Percentiles rank a stretch among this genome's conserved stretches.
Conservation (phyloP, 2,797 vertebrate species). For the Cynopterus sphinx region DNA sequence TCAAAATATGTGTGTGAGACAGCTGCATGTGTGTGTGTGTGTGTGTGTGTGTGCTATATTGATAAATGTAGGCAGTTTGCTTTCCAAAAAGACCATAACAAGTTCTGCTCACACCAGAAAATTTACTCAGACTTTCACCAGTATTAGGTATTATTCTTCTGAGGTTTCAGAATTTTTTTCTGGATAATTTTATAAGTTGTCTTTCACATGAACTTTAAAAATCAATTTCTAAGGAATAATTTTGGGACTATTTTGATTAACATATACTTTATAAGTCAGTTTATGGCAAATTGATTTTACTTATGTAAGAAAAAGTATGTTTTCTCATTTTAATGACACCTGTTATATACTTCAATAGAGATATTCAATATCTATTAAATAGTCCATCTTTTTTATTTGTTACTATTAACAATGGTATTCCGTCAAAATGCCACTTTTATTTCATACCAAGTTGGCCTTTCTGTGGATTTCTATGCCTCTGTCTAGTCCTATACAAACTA, state of each 20-base stretch:
- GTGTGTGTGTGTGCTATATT: background rate
- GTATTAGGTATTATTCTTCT: background rate
- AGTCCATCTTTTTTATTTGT: background rate
- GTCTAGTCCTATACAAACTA: background rate
- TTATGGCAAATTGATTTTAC: background rate
- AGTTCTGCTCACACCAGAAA: background rate
- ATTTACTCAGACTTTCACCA: background rate
- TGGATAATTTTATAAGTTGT: constrained; percentile 3
- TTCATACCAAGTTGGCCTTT: background rate
- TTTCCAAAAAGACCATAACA: background rate
- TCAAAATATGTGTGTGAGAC: background rate
- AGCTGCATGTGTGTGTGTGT: background rate
- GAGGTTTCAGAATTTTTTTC: background rate
- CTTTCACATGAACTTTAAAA: constrained; percentile 24
- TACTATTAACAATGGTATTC: background rate
- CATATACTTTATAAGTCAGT: background rate
- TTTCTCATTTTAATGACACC: background rate
- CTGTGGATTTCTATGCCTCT: constrained; percentile 3
- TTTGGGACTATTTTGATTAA: background rate
- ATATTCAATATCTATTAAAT: background rate
- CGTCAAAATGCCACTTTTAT: background rate
- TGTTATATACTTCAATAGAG: background rate
- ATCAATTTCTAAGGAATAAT: background rate
- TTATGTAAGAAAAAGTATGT: background rate
- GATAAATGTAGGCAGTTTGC: background rate